Conservation (phyloP, 1,140 invertebrate species). For the Solenopsis invicta region DNA sequence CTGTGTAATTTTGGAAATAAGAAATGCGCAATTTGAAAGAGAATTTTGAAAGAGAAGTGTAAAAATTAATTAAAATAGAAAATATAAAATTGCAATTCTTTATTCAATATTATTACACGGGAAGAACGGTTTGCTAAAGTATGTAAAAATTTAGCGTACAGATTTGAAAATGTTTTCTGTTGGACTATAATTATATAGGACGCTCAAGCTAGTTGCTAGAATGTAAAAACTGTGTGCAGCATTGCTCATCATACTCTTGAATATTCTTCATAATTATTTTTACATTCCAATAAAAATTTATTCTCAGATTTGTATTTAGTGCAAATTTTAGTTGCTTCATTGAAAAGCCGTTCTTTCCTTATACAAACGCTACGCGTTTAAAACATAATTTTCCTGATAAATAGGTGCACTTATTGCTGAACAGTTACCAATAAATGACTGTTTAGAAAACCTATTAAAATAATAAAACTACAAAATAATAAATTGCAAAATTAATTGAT, state of each 20-base stretch:
- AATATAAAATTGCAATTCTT: background rate
- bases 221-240: background rate
- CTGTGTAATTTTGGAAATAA: background rate
- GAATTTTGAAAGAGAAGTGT: background rate
- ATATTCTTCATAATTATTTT: background rate
- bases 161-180: background rate
- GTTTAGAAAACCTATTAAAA: too few relatives aligned
- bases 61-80: background rate
- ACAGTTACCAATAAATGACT: too few relatives aligned
- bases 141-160: background rate
- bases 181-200: background rate
- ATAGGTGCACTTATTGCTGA: too few relatives aligned
- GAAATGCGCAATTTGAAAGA: background rate
- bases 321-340: background rate
- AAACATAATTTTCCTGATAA: background rate
- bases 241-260: background rate
- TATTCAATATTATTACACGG: too few relatives aligned
- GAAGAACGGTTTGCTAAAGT: too few relatives aligned
- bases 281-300: background rate
- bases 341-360: background rate
- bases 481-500: too few relatives aligned
- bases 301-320: background rate
- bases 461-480: too few relatives aligned
- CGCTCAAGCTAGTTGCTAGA: background rate
- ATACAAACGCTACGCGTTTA: background rate